Conservation (phyloP, 23 tunicate genomes). For the Ciona savignyi region DNA sequence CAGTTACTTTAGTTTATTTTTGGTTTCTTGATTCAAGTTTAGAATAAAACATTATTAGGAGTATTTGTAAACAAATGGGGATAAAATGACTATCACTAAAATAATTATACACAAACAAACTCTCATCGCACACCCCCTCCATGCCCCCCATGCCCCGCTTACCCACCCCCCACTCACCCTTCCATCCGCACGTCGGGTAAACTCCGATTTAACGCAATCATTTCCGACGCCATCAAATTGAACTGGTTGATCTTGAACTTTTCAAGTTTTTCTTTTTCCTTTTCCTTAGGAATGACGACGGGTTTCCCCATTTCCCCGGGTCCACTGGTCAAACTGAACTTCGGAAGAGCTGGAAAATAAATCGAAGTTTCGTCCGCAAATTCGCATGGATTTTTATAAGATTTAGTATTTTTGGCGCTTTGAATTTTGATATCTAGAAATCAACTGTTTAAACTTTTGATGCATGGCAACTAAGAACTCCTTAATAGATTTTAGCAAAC, state of each 20-base stretch:
- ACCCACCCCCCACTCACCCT: slow-evolving; percentile 12
- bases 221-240: slow-evolving; percentile 92
- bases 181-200: slow-evolving; percentile 83
- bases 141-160: neutral
- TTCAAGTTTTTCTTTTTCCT: slow-evolving; percentile 75
- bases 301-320: slow-evolving; percentile 99
- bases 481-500: too few species aligned
- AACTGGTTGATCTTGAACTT: slow-evolving; percentile 95
- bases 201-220: slow-evolving; percentile 93
- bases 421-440: neutral
- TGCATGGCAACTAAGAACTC: too few species aligned
- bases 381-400: too few species aligned
- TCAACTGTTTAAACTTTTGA: too few species aligned
- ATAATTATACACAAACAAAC: neutral
- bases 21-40: too few species aligned
- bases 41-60: too few species aligned
- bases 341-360: slow-evolving; percentile 32
- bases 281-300: slow-evolving; percentile 78
- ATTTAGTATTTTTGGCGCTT: neutral
- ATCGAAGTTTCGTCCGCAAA: too few species aligned
- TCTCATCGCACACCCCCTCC: neutral
- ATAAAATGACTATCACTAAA: too few species aligned
- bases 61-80: too few species aligned
- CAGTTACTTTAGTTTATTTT: too few species aligned
- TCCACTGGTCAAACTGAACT: slow-evolving; percentile 50